Evolutionary conservation across 2,797 vertebrate species (phyloP), one percentile per base, ranked within the genome.

Genomic region (Apogon hyalosoma): DNA sequence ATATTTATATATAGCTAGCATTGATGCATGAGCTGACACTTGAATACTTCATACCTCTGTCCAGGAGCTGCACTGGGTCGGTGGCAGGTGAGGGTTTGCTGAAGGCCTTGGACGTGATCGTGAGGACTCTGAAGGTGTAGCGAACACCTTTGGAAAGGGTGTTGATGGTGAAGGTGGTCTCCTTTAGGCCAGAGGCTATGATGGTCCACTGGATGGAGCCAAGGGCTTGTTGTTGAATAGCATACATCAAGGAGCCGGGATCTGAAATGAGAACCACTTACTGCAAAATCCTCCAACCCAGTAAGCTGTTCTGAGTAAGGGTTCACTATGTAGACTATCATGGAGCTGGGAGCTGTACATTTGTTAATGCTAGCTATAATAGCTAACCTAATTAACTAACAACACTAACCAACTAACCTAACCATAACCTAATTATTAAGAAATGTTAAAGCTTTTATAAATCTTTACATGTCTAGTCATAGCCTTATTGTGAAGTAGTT

Each of bases 191-290:
- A 0, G 94, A 92, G 7, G 92, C 95, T 43, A 99, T 94, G 39
- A 94, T 95, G 7, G 92, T 96, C 98, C 98, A 99, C 85, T 99
- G 97, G 55, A 93, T 96, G 0, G 95, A 96, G 64, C 97, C 97
- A 47, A 98, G 75, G 7, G 96, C 95, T 90, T 99, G 97, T 87
- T 98, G 97, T 83, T 99, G 98, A 71, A 99, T 91, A 1, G 95
- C 93, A 10, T 97, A 99, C 79, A 96, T 97, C 89, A 99, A 82
- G 0, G 95, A 91, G 13, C 76, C 92, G 12, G 95, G 94, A 61
- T 98, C 98, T 99, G 90, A 16, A 69, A 60, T 12, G 9, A 53
- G 63, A 66, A 16, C 0, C 3, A 9, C 53, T 55, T 50, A 7
- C 36, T 53, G 24, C 31, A 53, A 36, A 57, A 38, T 46, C 3